Evolutionary conservation across 92 coral and sea anemone genomes (phyloP), one percentile per base, ranked within the genome.

Genomic region (Epizoanthus fatuus): DNA sequence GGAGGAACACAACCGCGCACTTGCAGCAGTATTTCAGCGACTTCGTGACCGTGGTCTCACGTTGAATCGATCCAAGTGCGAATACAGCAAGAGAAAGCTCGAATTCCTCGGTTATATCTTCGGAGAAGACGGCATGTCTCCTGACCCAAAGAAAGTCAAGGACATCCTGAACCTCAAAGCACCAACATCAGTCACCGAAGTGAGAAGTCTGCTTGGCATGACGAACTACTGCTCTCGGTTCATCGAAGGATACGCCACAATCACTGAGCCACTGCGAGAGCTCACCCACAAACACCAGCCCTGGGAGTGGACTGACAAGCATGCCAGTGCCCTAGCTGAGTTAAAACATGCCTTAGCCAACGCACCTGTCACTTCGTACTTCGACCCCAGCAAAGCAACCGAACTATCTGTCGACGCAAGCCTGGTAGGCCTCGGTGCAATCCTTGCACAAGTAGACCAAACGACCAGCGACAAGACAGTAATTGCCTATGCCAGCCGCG

Each of bases 401-500:
- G 69, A 82, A 17, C 92, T 58, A 39, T 79, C 88, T 19, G 86
- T 85, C 32, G 86, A 84, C 85, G 83, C 12, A 92, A 89, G 53
- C 85, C 86, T 12, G 91, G 35, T 29, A 29, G 35, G 35, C 35
- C 35, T 29, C 35, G 35, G 35, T 29, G 35, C 35, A 29, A 29
- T 78, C 56, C 49, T 83, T 44, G 84, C 92, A 49, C 89, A 89
- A 13, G 75, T 90, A 29, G 35, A 29, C 35, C 35, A 0, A 29
- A 29, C 35, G 35, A 29, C 35, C 35, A 1, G 35, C 35, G 35
- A 29, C 35, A 29, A 29, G 35, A 29, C 35, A 29, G 35, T 29
- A 29, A 29, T 29, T 29, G 35, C 35, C 35, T 29, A 29, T 29
- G 35, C 35, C 35, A 29, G 35, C 35, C 35, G 35, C 35, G 0